Base-by-base conservation (phyloP, 2,797 vertebrate species). In the Fundulus diaphanus region DNA sequence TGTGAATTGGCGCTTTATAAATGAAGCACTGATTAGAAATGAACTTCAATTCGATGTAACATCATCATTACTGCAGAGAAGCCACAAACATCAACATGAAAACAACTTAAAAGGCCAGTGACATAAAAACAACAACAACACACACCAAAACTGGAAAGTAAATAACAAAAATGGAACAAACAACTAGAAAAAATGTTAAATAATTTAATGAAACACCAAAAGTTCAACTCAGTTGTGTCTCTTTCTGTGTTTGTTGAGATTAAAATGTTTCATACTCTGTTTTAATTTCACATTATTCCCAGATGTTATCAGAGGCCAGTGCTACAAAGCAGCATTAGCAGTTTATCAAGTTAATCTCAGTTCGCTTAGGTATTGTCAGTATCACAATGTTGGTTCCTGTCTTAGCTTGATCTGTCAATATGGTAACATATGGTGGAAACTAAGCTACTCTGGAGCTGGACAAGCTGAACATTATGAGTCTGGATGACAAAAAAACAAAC, bases 91-190 rank as follows among this genome's bases (percentile, higher is more conserved):
- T 7, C 11, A 4, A 63, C 20, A 56, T 44, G n/a, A 56, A 68
- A 56, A 67, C 61, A 33, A 24, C 15, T 15, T 31, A 1, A 27
- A 65, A 65, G 37, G 51, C 18, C n/a, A 37, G 18, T 7, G 3
- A 35, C 71, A 61, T 12, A 49, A 27, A 65, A 46, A 65, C n/a
- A n/a, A n/a, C n/a, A 22, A 51, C 35, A 24, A 8, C 7, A 59
- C 56, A 27, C 16, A 29, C 29, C 24, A n/a, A 48, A 57, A 31
- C 11, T 67, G 48, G 33, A 69, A 2, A 59, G 12, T 20, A 59
- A 48, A 68, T 16, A 18, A 57, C 29, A 46, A 73, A 57, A 48
- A 69, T 59, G 74, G 52, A 46, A 69, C 22, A 48, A 68, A 59
- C 37, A 49, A 27, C 20, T 54, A n/a, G 27, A n/a, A 42, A 54